phyloP scores from a whole-genome alignment of 1,140 invertebrate genomes.

The Eupeodes corollae region DNA sequence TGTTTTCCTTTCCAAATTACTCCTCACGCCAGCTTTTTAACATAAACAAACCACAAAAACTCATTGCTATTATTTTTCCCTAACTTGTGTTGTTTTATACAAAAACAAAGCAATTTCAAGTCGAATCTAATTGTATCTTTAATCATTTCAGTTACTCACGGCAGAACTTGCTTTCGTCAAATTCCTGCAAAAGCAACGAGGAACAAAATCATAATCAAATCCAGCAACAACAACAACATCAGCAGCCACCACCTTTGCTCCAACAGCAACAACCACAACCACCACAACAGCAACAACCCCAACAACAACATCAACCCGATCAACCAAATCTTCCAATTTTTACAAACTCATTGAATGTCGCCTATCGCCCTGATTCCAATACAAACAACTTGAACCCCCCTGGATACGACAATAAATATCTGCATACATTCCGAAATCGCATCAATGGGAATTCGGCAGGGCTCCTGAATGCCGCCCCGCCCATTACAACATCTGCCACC shows the following conservation, averaged over 20 bases:
- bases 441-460: background rate
- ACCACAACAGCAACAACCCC: slow-evolving; percentile 10
- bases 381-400: background rate
- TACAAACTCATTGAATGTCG: background rate
- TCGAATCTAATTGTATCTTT: no score
- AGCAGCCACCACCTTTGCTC: background rate
- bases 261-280: slow-evolving; percentile 13
- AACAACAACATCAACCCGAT: slow-evolving; percentile 1
- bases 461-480: background rate
- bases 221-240: slow-evolving; percentile 10
- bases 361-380: background rate
- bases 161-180: slow-evolving; percentile 70
- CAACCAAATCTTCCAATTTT: background rate
- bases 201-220: slow-evolving; percentile 29
- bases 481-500: background rate
- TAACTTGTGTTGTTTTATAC: no score
- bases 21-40: no score
- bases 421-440: slow-evolving; percentile 1
- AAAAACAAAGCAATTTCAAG: no score
- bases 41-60: no score
- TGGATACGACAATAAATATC: background rate
- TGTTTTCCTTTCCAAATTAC: no score
- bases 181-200: slow-evolving; percentile 49
- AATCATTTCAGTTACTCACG: slow-evolving; percentile 57
- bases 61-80: no score